These are phyloP conservation scores for Linnaemya vulpina DNA, from an alignment of 2,888 invertebrate species.

Conservation along the genomic window DNA sequence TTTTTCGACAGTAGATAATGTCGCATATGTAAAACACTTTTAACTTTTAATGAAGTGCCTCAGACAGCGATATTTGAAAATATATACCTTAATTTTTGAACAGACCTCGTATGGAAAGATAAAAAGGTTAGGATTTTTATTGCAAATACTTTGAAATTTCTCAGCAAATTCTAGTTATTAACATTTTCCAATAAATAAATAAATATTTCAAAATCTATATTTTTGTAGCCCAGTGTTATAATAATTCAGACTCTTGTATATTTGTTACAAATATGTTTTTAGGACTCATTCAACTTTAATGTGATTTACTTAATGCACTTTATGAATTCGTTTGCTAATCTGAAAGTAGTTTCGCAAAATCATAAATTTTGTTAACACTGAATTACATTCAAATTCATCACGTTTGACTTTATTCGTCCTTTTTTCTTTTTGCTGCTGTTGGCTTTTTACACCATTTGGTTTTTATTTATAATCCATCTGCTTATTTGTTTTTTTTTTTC, in stretches of 20 bases:
- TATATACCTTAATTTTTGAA: too few species aligned
- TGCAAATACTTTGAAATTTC: too few species aligned
- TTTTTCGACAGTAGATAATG: too few species aligned
- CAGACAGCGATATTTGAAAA: too few species aligned
- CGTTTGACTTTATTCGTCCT: conserved; percentile 14
- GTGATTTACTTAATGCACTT: conserved; percentile 53
- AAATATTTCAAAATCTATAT: too few species aligned
- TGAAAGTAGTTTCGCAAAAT: conserved; percentile 41
- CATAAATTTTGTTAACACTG: conserved; percentile 24
- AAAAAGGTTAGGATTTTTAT: too few species aligned
- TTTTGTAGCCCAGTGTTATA: conserved; percentile 2
- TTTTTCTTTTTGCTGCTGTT: conserved; percentile 4
- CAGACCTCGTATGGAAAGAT: too few species aligned
- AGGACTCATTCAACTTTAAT: conserved; percentile 3
- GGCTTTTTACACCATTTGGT: conserved; percentile 28
- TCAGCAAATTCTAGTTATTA: too few species aligned
- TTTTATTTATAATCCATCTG: conserved; percentile 51
- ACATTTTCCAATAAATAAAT: too few species aligned
- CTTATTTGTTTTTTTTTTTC: conserved; percentile 20
- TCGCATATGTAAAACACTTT: too few species aligned
- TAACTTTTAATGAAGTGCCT: too few species aligned
- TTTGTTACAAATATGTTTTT: neutral
- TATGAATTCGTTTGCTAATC: conserved; percentile 58
- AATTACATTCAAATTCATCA: conserved; percentile 49
- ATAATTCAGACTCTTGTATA: neutral